Conservation (phyloP, 1,140 invertebrate species). For the Aricia agestis region DNA sequence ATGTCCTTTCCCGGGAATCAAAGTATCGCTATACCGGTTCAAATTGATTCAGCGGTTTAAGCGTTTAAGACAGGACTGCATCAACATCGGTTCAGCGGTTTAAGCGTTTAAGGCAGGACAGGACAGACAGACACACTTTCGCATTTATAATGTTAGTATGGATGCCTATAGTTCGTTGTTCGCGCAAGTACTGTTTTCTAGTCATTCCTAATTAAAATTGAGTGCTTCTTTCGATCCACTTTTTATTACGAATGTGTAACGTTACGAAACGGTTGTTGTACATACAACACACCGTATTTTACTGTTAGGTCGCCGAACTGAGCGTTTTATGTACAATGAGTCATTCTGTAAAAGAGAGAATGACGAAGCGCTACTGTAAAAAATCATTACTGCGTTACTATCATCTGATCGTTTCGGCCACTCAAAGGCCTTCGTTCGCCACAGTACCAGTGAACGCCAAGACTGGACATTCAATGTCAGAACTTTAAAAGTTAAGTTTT, state of each 20-base stretch:
- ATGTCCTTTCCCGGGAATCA: too few species aligned
- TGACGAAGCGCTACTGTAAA: conserved; percentile 4
- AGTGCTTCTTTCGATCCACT: not conserved
- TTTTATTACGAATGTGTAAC: not conserved
- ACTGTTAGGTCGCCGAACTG: conserved; percentile 14
- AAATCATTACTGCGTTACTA: conserved; percentile 1
- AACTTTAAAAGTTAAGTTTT: not conserved
- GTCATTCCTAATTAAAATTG: not conserved
- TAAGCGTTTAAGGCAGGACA: too few species aligned
- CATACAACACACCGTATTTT: not conserved
- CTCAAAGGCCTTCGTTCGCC: not conserved
- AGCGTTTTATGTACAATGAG: not conserved
- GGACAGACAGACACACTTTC: too few species aligned
- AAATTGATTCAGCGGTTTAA: too few species aligned
- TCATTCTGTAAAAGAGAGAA: conserved; percentile 1
- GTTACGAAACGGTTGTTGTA: not conserved
- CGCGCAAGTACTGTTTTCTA: too few species aligned
- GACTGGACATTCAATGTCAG: not conserved
- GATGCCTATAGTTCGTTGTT: too few species aligned
- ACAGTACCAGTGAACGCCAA: not conserved
- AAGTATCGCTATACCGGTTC: too few species aligned
- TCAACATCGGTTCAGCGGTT: too few species aligned
- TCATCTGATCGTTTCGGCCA: not conserved
- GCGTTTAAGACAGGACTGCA: too few species aligned
- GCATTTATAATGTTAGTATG: too few species aligned